phyloP scores from a whole-genome alignment of 1,140 invertebrate species.

The Tribolium castaneum region DNA sequence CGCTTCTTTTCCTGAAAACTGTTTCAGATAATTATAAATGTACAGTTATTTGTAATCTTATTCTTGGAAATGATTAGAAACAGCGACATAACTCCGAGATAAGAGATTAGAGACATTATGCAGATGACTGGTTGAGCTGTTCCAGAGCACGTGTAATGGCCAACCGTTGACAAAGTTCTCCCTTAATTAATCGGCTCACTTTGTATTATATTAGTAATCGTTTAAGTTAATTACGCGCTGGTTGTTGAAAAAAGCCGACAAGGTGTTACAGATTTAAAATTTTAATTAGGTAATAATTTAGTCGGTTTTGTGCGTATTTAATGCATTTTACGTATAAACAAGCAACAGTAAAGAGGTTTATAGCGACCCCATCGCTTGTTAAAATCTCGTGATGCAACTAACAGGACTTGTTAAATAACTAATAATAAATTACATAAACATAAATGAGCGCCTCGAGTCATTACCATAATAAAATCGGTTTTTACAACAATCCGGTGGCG shows the following conservation, averaged over 20 bases:
- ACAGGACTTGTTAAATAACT: conserved; percentile 34
- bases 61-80: no score
- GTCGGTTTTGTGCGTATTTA: background rate
- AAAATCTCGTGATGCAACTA: background rate
- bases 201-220: background rate
- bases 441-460: background rate
- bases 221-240: background rate
- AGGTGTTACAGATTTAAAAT: conserved; percentile 25
- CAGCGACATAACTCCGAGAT: background rate
- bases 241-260: conserved; percentile 10
- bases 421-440: conserved; percentile 28
- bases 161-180: background rate
- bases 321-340: background rate
- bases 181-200: conserved; percentile 2
- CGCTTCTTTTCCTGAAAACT: no score
- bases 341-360: background rate
- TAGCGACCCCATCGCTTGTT: background rate
- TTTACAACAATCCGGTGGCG: background rate
- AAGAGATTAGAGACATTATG: background rate
- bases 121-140: background rate
- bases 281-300: conserved; percentile 27
- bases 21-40: background rate
- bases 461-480: conserved; percentile 1
- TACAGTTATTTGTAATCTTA: background rate
- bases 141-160: background rate